These are phyloP conservation scores for Orchestia grillus DNA, from an alignment of 1,140 invertebrate species.

Conservation along the genomic window DNA sequence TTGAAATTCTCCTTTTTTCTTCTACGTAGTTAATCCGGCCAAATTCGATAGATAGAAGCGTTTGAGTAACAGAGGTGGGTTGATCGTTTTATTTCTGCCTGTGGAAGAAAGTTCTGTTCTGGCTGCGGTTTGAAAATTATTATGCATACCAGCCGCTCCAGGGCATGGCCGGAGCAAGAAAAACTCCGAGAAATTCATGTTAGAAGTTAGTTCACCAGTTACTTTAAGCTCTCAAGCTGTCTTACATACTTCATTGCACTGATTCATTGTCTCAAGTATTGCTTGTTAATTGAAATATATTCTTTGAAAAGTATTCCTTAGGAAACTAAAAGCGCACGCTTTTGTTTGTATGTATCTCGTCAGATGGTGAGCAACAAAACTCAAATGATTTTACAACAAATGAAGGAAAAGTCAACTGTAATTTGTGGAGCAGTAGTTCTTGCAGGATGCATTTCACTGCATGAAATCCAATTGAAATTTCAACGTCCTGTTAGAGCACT, in stretches of 20 bases:
- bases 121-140: background rate
- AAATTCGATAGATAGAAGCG: background rate
- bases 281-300: background rate
- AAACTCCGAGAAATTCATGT: background rate
- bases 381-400: background rate
- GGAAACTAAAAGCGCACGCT: background rate
- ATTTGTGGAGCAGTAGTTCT: background rate
- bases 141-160: background rate
- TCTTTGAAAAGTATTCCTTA: background rate
- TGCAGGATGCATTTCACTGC: background rate
- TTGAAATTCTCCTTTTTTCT: background rate
- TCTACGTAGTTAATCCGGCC: background rate
- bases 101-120: background rate
- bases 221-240: background rate
- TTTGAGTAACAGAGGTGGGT: background rate
- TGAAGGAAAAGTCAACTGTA: background rate
- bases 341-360: background rate
- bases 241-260: background rate
- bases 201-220: background rate
- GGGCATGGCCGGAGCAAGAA: background rate
- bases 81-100: background rate
- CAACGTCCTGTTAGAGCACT: no score
- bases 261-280: background rate
- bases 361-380: background rate
- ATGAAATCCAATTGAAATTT: background rate